Evolutionary conservation across 2,888 invertebrate genomes (phyloP).

Genomic region (Euzophera pinguis): DNA sequence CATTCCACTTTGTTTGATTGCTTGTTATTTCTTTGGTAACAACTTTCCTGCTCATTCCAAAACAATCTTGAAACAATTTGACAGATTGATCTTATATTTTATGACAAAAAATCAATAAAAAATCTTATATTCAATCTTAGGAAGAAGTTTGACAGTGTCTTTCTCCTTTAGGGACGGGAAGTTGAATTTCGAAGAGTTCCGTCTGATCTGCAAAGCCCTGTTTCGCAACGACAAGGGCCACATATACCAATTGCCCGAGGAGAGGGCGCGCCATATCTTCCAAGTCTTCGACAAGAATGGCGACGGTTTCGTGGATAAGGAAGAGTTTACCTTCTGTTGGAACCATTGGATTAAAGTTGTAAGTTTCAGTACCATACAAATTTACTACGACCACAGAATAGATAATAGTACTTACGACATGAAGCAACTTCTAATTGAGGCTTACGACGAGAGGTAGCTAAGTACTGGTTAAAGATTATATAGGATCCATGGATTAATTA

Average conservation of each 20-base stretch:
- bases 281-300: constrained; percentile 88
- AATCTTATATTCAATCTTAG: background rate
- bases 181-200: constrained; percentile 87
- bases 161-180: constrained; percentile 84
- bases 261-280: constrained; percentile 87
- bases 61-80: no score
- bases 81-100: no score
- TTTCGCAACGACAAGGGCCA: constrained; percentile 93
- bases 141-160: background rate
- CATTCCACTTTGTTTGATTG: no score
- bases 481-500: no score
- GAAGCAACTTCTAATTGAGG: no score
- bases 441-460: no score
- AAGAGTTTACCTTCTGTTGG: constrained; percentile 93
- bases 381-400: no score
- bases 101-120: no score
- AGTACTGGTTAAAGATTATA: no score
- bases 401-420: no score
- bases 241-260: constrained; percentile 87
- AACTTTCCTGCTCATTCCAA: no score
- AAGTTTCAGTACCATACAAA: constrained; percentile 39
- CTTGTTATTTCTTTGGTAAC: no score
- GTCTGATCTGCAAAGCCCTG: constrained; percentile 89
- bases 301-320: constrained; percentile 88
- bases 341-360: constrained; percentile 94